Percentiles rank a stretch among this genome's conserved stretches.
Conservation (phyloP, 2,797 vertebrate species). For the Falco peregrinus region DNA sequence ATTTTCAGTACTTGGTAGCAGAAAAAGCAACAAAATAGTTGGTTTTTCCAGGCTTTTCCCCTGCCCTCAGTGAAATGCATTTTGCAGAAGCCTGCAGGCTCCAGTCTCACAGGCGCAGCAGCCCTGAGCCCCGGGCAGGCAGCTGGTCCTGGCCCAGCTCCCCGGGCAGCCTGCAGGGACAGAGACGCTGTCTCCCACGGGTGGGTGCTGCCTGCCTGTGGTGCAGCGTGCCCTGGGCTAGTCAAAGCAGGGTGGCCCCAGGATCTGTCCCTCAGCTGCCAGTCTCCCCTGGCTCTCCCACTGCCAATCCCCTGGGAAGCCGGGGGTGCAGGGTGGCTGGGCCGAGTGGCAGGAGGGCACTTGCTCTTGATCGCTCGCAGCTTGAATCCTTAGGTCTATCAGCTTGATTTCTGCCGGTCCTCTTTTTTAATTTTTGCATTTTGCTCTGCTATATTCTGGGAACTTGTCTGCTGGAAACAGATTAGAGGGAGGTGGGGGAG, state of each 20-base stretch:
- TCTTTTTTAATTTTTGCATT: accelerated
- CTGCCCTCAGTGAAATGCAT: not conserved
- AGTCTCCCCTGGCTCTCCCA: accelerated
- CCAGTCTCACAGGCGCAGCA: accelerated
- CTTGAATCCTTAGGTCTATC: accelerated
- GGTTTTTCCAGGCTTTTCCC: not conserved
- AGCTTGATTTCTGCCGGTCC: not conserved
- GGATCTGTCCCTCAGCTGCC: not conserved
- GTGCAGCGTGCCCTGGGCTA: not conserved
- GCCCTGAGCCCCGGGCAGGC: not conserved
- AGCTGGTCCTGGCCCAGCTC: not conserved
- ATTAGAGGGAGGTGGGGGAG: not conserved
- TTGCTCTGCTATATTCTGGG: not conserved
- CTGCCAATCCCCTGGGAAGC: not conserved
- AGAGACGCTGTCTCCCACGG: no score
- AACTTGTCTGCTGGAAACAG: not conserved
- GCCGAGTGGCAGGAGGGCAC: not conserved
- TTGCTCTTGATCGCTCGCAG: accelerated
- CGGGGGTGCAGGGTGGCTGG: not conserved
- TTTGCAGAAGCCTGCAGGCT: not conserved
- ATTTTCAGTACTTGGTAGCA: not conserved
- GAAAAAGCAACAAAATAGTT: not conserved
- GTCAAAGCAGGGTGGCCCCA: not conserved
- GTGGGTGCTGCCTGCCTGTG: not conserved
- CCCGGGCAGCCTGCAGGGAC: not conserved